Base-by-base conservation (phyloP, 2,113 vertebrate genomes). In the Tragelaphus imberbis region DNA sequence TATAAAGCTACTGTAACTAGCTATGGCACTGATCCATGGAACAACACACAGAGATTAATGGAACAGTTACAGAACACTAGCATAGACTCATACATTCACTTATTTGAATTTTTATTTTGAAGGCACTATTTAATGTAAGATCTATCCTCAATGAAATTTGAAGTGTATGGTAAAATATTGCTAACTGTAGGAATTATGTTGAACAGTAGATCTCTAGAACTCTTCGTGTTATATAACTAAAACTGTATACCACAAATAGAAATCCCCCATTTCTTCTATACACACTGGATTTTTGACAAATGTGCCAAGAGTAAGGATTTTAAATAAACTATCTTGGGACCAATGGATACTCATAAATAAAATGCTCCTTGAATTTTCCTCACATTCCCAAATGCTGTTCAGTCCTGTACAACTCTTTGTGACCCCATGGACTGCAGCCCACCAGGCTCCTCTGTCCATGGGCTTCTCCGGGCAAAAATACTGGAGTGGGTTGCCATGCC, bases 381-480 rank as follows among this genome's bases (percentile, higher is more conserved):
- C n/a, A 68, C n/a, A 68, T 68, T 68, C 17, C 4, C 8, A 68
- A 19, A 36, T 36, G n/a, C 65, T 16, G 9, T 17, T 68, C 65
- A 68, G 2, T 68, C 16, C 17, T 68, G 4, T 68, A 19, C 0
- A 0, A 68, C 33, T 68, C 17, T 68, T 68, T 0, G 0, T 5
- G n/a, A 68, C 17, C 4, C 17, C 17, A 36, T 36, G 65, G 33
- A 68, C 19, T 68, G 33, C 2, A 36, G 65, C n/a, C n/a, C 0
- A 0, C 4, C 8, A 68, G 65, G 65, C 4, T 68, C 17, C 65
- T 68, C 33, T 68, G 33, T 68, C 17, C 65, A 68, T 3, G 16
- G 65, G 4, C 4, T 68, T 68, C 16, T 10, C 33, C 65, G 11
- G 17, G 33, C 17, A 68, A 68, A 36, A 68, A 36, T 68, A 68